Conservation (phyloP, 2,797 vertebrate species). For the Pygocentrus nattereri region DNA sequence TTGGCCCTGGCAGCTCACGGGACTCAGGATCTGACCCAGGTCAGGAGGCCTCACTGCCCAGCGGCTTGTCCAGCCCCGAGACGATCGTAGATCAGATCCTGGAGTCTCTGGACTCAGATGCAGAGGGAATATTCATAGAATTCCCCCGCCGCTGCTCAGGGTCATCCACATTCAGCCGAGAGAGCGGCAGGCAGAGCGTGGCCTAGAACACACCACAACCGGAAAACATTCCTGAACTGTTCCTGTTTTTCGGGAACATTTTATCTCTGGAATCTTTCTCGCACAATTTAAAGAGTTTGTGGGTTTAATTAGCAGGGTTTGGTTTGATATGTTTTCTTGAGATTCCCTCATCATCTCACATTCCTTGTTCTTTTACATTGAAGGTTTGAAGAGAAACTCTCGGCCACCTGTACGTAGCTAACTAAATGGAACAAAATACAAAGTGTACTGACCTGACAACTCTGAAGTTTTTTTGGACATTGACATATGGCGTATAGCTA, state of each 20-base stretch:
- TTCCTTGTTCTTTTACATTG: neutral
- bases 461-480: neutral
- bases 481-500: neutral
- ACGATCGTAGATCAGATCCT: constrained; percentile 90
- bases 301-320: neutral
- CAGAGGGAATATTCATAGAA: constrained; percentile 96
- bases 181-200: constrained; percentile 84
- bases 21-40: constrained; percentile 61
- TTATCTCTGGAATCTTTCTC: constrained; percentile 3
- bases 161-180: constrained; percentile 75
- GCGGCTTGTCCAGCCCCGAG: constrained; percentile 89
- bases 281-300: neutral
- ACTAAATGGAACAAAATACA: neutral
- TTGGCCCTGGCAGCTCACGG: constrained; percentile 58
- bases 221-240: neutral
- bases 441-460: neutral
- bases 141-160: constrained; percentile 85
- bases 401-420: neutral
- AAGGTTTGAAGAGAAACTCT: neutral
- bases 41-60: constrained; percentile 73
- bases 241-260: neutral
- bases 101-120: constrained; percentile 90
- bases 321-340: neutral
- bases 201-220: constrained; percentile 72
- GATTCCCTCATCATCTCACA: neutral